phyloP scores from a whole-genome alignment of 2,113 vertebrate species.

The Reinhardtius hippoglossoides region DNA sequence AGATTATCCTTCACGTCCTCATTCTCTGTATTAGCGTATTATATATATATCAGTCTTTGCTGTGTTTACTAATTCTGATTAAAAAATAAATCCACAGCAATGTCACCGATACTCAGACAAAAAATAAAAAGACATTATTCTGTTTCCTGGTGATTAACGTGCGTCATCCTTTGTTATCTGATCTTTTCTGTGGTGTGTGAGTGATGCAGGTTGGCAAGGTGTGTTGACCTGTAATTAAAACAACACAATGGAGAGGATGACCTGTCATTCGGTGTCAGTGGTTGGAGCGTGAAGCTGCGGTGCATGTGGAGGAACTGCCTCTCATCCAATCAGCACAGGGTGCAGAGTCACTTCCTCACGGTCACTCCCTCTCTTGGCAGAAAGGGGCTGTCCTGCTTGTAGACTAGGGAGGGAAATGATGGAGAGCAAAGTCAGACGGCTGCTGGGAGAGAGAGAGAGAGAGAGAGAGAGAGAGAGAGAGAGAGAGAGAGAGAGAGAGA shows the following conservation, averaged over 20 bases:
- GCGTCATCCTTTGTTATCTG: background rate
- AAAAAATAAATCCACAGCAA: background rate
- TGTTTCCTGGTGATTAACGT: too few species aligned
- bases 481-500: slow-evolving; percentile 29
- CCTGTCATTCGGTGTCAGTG: background rate
- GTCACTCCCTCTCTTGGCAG: slow-evolving; percentile 59
- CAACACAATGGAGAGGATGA: slow-evolving; percentile 28
- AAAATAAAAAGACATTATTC: too few species aligned
- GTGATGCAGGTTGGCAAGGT: slow-evolving; percentile 6
- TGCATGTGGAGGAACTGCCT: slow-evolving; percentile 15
- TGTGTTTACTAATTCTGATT: background rate
- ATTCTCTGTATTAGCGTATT: too few species aligned
- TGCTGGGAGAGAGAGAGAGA: slow-evolving; percentile 42
- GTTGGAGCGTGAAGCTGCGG: slow-evolving; percentile 1
- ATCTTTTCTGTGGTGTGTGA: background rate
- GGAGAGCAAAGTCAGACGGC: slow-evolving; percentile 44
- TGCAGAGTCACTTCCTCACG: slow-evolving; percentile 59
- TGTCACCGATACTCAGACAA: background rate
- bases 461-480: too few species aligned
- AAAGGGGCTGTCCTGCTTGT: slow-evolving; percentile 44
- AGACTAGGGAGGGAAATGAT: slow-evolving; percentile 67
- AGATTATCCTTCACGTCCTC: too few species aligned
- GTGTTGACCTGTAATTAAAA: background rate
- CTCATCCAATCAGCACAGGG: slow-evolving; percentile 65
- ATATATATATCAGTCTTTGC: background rate